Conservation (phyloP, 2,113 vertebrate species). For the Perca fluviatilis region DNA sequence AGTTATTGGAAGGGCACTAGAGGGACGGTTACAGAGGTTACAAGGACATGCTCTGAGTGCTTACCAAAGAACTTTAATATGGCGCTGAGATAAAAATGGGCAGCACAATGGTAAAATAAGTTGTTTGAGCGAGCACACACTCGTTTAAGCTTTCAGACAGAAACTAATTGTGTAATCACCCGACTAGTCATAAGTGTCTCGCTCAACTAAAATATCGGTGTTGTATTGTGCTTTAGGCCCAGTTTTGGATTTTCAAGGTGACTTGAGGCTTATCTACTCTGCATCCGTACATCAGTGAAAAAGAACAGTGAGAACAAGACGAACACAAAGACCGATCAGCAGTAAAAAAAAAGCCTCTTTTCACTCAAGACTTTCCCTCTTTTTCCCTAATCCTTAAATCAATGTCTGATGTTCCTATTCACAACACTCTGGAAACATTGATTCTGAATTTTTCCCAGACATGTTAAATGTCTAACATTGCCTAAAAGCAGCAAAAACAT, state of each 20-base stretch:
- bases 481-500: slow-evolving; percentile 42
- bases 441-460: slow-evolving; percentile 37
- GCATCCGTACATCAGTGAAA: slow-evolving; percentile 34
- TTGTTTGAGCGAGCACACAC: background rate
- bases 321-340: slow-evolving; percentile 35
- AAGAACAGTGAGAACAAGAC: slow-evolving; percentile 21
- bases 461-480: slow-evolving; percentile 25
- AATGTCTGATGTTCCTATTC: slow-evolving; percentile 33
- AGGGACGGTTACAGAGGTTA: slow-evolving; percentile 51
- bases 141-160: background rate
- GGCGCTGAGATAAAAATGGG: slow-evolving; percentile 24
- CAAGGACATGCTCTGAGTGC: slow-evolving; percentile 56
- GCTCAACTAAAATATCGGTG: background rate
- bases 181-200: background rate
- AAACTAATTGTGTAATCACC: slow-evolving; percentile 17
- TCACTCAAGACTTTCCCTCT: slow-evolving; percentile 2
- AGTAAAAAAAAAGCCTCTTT: slow-evolving; percentile 42
- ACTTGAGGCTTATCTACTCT: slow-evolving; percentile 35
- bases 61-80: slow-evolving; percentile 41
- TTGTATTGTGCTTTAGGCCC: background rate
- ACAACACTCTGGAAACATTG: slow-evolving; percentile 43
- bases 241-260: slow-evolving; percentile 33
- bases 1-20: slow-evolving; percentile 65
- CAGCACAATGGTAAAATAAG: slow-evolving; percentile 1
- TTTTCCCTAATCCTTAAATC: slow-evolving; percentile 26